Conservation (phyloP, 2,797 vertebrate genomes). For the Galagoides demidoff region DNA sequence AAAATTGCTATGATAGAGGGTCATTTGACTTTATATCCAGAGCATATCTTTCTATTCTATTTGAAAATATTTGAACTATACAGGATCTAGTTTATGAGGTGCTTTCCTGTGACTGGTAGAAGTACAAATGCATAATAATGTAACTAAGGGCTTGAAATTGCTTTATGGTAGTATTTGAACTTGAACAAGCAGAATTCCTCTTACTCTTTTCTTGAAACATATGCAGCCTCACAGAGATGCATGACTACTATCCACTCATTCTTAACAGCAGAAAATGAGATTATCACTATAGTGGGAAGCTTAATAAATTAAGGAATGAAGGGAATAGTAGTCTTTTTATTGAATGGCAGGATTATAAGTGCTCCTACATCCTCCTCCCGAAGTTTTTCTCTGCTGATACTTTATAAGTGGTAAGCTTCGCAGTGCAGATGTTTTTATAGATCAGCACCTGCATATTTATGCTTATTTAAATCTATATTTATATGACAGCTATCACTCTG, state of each 20-base stretch:
- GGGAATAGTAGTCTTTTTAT: not conserved
- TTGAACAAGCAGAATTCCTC: not conserved
- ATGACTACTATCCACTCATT: not conserved
- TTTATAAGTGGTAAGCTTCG: constrained; percentile 30
- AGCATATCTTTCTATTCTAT: constrained; percentile 8
- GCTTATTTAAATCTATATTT: constrained; percentile 67
- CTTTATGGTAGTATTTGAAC: constrained; percentile 66
- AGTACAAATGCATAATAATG: constrained; percentile 13
- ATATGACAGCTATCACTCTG: constrained; percentile 68
- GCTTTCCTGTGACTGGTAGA: constrained; percentile 3
- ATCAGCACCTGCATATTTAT: constrained; percentile 67
- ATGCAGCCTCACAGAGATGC: not conserved
- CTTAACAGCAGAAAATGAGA: constrained; percentile 8
- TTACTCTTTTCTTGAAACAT: constrained; percentile 31
- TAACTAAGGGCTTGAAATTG: constrained; percentile 39
- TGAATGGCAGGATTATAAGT: not conserved
- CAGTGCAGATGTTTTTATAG: constrained; percentile 59
- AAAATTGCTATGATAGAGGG: not conserved
- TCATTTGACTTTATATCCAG: constrained; percentile 55
- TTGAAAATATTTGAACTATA: constrained; percentile 49
- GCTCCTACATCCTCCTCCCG: not conserved
- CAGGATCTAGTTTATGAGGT: not conserved
- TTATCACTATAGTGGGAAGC: not conserved
- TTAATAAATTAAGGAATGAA: not conserved
- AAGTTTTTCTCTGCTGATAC: not conserved